These are phyloP conservation scores for Potamilus streckersoni DNA, from an alignment of 1,140 invertebrate genomes.

Conservation along the genomic window DNA sequence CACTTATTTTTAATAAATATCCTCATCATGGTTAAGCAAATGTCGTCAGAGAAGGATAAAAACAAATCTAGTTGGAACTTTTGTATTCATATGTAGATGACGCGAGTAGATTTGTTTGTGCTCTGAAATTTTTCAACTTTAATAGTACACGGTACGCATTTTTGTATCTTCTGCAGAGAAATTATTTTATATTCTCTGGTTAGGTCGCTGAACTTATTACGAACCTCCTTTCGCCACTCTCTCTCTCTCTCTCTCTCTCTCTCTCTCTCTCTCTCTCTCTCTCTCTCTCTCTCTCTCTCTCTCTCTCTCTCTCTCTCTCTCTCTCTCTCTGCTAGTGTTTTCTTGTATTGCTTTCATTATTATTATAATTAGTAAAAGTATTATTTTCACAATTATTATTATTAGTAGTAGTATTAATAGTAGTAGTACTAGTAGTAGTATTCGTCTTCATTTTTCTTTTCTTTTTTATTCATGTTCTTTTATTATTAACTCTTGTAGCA, in stretches of 20 bases:
- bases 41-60: no score
- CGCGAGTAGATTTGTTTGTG: no score
- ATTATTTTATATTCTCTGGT: background rate
- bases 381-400: slow-evolving; percentile 1
- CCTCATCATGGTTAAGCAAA: no score
- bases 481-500: no score
- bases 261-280: slow-evolving; percentile 16
- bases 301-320: slow-evolving; percentile 12
- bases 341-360: background rate
- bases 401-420: background rate
- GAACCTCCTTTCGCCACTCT: background rate
- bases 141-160: no score
- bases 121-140: no score
- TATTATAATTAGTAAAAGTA: background rate
- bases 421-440: background rate
- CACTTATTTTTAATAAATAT: no score
- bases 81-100: no score
- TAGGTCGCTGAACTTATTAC: no score
- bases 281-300: slow-evolving; percentile 15
- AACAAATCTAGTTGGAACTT: no score
- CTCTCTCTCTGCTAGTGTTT: slow-evolving; percentile 9
- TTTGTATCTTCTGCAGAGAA: background rate
- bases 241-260: slow-evolving; percentile 2
- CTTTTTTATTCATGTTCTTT: background rate
- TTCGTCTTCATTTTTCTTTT: slow-evolving; percentile 1